These are phyloP conservation scores for Manis crassicaudata DNA, from an alignment of 2,797 vertebrate genomes.

Conservation along the genomic window DNA sequence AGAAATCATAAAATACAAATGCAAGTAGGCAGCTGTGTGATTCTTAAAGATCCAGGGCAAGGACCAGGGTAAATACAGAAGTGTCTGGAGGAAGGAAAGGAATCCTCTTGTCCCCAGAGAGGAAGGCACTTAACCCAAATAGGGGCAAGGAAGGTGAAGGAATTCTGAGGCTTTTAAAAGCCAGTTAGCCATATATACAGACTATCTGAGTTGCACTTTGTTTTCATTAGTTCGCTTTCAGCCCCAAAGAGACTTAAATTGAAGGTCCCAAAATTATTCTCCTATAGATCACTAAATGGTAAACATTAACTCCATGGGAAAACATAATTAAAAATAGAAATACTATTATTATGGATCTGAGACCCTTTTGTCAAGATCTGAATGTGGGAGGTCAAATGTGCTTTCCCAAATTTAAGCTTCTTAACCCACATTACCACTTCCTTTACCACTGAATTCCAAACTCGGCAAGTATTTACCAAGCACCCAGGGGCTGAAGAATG, in stretches of 20 bases:
- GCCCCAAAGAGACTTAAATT: slow-evolving; percentile 35
- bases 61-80: neutral
- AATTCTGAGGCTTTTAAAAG: slow-evolving; percentile 12
- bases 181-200: slow-evolving; percentile 15
- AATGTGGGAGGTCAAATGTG: slow-evolving; percentile 9
- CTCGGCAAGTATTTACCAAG: neutral
- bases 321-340: slow-evolving; percentile 54
- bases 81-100: neutral
- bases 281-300: slow-evolving; percentile 28
- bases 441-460: slow-evolving; percentile 11
- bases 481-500: neutral
- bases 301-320: slow-evolving; percentile 33
- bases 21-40: neutral
- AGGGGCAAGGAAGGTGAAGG: neutral
- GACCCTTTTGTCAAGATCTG: slow-evolving; percentile 12
- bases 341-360: neutral
- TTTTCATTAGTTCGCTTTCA: slow-evolving; percentile 61
- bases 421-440: neutral
- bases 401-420: neutral
- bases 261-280: slow-evolving; percentile 32
- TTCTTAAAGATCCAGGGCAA: neutral
- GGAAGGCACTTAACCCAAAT: neutral
- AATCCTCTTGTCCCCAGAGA: neutral
- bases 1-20: slow-evolving; percentile 3
- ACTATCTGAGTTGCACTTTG: neutral